These are phyloP conservation scores for Pristis pectinata DNA, from an alignment of 2,797 vertebrate genomes.

Conservation along the genomic window DNA sequence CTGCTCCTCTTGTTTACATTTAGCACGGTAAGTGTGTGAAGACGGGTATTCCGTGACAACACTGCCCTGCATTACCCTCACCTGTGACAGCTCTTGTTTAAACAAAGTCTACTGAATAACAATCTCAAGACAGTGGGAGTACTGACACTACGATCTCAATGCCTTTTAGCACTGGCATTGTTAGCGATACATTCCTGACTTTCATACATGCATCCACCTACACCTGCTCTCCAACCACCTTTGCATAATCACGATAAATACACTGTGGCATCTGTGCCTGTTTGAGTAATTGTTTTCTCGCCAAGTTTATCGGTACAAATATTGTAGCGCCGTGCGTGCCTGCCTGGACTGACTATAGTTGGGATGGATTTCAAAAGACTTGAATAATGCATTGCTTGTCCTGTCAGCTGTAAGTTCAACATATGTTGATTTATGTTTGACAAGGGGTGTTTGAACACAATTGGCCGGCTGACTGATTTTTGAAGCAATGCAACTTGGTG, in stretches of 20 bases:
- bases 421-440: constrained; percentile 36
- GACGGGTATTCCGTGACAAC: neutral
- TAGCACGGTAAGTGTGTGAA: neutral
- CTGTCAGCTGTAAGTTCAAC: constrained; percentile 20
- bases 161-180: neutral
- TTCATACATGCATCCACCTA: neutral
- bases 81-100: neutral
- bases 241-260: neutral
- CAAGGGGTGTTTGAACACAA: constrained; percentile 18
- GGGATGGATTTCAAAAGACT: constrained; percentile 18
- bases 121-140: no score
- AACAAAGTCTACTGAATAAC: neutral
- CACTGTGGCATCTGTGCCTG: neutral
- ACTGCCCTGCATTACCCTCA: neutral
- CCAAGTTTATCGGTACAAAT: neutral
- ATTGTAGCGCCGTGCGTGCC: neutral
- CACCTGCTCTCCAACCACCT: neutral
- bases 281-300: neutral
- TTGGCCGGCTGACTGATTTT: constrained; percentile 8
- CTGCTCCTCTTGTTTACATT: no score
- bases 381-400: constrained; percentile 30
- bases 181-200: neutral
- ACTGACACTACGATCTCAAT: neutral
- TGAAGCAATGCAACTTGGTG: neutral
- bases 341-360: neutral